Conservation (phyloP, 2,797 vertebrate species). For the Chelon labrosus region DNA sequence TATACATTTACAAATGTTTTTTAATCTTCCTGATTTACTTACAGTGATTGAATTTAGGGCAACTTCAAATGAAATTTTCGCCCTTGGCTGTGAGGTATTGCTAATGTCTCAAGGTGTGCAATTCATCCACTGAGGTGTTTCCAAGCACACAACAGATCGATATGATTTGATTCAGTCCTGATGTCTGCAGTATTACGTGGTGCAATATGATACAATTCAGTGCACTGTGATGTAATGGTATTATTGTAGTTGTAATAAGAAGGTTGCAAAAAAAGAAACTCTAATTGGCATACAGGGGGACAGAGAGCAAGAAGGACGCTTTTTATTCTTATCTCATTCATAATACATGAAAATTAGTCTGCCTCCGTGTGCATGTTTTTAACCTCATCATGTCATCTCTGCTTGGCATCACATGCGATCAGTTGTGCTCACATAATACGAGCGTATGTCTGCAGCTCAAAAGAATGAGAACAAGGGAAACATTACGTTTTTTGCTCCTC, state of each 20-base stretch:
- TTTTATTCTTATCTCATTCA: slow-evolving; percentile 26
- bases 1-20: neutral
- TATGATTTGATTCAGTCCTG: slow-evolving; percentile 46
- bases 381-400: neutral
- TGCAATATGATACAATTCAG: slow-evolving; percentile 39
- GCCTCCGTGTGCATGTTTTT: neutral
- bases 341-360: slow-evolving; percentile 32
- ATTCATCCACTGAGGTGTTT: slow-evolving; percentile 48
- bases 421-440: neutral
- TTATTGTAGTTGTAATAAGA: slow-evolving; percentile 11
- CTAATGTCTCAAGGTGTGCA: slow-evolving; percentile 26
- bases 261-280: slow-evolving; percentile 7
- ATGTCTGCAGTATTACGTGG: slow-evolving; percentile 30
- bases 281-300: slow-evolving; percentile 9
- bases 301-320: neutral
- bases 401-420: neutral
- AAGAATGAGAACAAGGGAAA: neutral
- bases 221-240: slow-evolving; percentile 28
- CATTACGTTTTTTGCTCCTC: neutral
- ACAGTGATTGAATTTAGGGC: slow-evolving; percentile 25
- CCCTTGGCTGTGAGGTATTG: slow-evolving; percentile 51
- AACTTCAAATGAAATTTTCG: slow-evolving; percentile 44
- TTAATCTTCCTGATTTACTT: slow-evolving; percentile 5
- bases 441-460: neutral
- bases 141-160: slow-evolving; percentile 61